Evolutionary conservation across 2,888 invertebrate species (phyloP), one percentile per base, ranked within the genome.

Genomic region (Thalpophila matura): DNA sequence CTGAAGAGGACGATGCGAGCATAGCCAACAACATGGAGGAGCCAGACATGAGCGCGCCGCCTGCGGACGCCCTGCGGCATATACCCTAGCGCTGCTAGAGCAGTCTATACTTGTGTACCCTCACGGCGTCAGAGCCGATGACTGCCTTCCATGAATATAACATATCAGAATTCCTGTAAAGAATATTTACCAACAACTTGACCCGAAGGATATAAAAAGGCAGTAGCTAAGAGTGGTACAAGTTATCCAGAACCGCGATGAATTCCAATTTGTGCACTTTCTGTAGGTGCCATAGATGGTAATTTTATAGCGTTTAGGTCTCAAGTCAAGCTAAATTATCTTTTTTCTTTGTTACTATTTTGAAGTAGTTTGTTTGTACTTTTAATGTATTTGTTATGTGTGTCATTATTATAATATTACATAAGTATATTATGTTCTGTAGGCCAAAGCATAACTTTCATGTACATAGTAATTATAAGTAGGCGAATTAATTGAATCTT

Each of bases 21-120:
- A 95, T 95, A 82, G 87, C 91, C 2, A 84, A 90, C 65, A 87
- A 91, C 40, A 94, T 94, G 91, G 94, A 95, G 58, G 90, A 90
- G 38, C 77, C 90, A 0, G 89, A 84, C 14, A 79, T 83, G 14
- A 95, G 91, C 51, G 75, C 76, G 7, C 86, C 95, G 0, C 95
- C 95, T 0, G 87, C 88, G 0, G 90, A 91, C 51, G 66, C 76
- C 2, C 63, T 94, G 18, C 82, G 88, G n/a, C 80, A 83, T 61
- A 86, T 92, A 81, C 93, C 93, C 22, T 93, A 86, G 77, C 31
- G 26, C n/a, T 14, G 5, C n/a, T 26, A 57, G 47, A 45, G n/a
- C 18, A 26, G 14, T 31, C 16, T 18, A n/a, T 27, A 22, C 3
- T 26, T 26, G 9, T 51, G 16, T 16, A 49, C 29, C n/a, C 37